Conservation (phyloP, 1,140 invertebrate species). For the Pogonomyrmex californicus region DNA sequence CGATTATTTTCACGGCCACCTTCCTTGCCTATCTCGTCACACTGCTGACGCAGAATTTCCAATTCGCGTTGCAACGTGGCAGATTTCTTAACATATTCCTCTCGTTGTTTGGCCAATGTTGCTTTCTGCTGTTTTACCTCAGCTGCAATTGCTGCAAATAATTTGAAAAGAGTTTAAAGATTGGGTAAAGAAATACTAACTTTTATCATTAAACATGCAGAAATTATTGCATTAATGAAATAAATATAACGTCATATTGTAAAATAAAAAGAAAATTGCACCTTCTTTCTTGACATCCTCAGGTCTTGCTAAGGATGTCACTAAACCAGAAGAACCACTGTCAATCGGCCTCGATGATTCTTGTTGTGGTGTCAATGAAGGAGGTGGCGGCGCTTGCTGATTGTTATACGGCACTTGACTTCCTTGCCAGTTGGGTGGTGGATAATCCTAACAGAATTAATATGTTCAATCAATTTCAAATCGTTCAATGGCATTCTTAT, state of each 20-base stretch:
- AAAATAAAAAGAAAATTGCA: conserved; percentile 55
- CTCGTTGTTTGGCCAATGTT: conserved; percentile 91
- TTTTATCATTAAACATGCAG: neutral
- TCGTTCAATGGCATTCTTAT: conserved; percentile 64
- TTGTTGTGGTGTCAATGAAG: conserved; percentile 72
- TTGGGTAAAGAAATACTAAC: neutral
- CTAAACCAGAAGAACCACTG: conserved; percentile 73
- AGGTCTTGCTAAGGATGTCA: conserved; percentile 78
- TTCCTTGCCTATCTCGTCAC: conserved; percentile 91
- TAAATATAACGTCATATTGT: conserved; percentile 10
- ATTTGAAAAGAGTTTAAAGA: conserved; percentile 68
- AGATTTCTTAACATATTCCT: conserved; percentile 92
- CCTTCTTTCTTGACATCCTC: conserved; percentile 87
- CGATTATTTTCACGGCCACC: conserved; percentile 89
- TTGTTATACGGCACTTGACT: conserved; percentile 83
- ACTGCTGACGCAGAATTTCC: conserved; percentile 92
- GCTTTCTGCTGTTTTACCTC: conserved; percentile 93
- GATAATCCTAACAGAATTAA: conserved; percentile 84
- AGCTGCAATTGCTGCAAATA: conserved; percentile 90
- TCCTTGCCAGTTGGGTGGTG: conserved; percentile 84
- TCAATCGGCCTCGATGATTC: conserved; percentile 79
- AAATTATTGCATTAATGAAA: neutral
- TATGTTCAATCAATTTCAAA: conserved; percentile 57
- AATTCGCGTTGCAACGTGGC: conserved; percentile 91
- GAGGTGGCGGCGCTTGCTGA: conserved; percentile 82